Percentiles rank a stretch among this genome's conserved stretches.
Evolutionary conservation across 1,140 invertebrate species (phyloP).

Genomic region (Lasioglossum albipes): DNA sequence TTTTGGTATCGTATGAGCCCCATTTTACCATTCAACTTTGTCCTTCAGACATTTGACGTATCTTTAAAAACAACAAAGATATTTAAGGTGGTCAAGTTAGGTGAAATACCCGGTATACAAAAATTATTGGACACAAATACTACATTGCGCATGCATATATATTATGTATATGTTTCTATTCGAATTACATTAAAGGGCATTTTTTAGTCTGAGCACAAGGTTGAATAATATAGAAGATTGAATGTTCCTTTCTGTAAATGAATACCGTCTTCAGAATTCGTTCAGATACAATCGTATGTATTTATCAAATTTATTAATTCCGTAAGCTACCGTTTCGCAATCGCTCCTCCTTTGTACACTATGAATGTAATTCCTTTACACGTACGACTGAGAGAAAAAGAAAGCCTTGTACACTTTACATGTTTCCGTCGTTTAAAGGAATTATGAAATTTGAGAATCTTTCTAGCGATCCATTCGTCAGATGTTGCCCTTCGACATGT

Average conservation of each 20-base stretch:
- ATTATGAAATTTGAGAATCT: slow-evolving; percentile 17
- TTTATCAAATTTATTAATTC: slow-evolving; percentile 19
- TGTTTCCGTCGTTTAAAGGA: slow-evolving; percentile 13
- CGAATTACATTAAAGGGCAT: slow-evolving; percentile 11
- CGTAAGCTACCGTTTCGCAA: slow-evolving; percentile 7
- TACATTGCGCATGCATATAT: slow-evolving; percentile 1
- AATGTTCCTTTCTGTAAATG: slow-evolving; percentile 37
- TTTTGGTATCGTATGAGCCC: too few species aligned
- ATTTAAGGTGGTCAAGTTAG: too few species aligned
- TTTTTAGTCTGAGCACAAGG: slow-evolving; percentile 15
- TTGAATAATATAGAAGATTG: slow-evolving; percentile 14
- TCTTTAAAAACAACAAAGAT: too few species aligned
- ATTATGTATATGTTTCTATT: slow-evolving; percentile 4
- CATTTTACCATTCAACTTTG: too few species aligned
- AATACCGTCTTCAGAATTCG: slow-evolving; percentile 10
- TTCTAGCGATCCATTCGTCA: slow-evolving; percentile 18
- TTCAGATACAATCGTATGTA: slow-evolving; percentile 9
- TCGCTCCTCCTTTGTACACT: slow-evolving; percentile 1
- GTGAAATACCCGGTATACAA: too few species aligned
- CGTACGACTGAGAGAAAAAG: background rate
- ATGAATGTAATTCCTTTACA: slow-evolving; percentile 7
- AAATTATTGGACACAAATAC: background rate
- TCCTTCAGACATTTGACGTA: too few species aligned
- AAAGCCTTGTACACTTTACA: background rate
- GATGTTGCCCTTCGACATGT: slow-evolving; percentile 13